Conservation (phyloP, 2,113 vertebrate genomes). For the Lasiurus borealis region DNA sequence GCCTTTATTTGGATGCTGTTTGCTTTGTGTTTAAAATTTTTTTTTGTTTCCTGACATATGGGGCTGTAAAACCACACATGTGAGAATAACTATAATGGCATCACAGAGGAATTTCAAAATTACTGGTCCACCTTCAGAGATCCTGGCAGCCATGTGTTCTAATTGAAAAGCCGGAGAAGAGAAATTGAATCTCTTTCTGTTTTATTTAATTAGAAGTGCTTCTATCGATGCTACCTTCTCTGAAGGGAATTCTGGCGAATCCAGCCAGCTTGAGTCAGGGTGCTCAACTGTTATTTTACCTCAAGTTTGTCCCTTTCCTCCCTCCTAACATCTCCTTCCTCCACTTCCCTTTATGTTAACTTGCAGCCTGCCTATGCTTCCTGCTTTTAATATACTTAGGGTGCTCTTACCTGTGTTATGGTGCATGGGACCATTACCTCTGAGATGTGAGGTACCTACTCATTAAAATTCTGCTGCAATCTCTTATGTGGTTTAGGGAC, state of each 20-base stretch:
- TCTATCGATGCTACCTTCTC: neutral
- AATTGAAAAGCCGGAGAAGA: neutral
- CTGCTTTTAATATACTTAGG: neutral
- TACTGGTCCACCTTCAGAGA: neutral
- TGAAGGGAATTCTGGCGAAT: neutral
- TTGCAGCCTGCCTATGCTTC: neutral
- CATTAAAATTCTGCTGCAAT: neutral
- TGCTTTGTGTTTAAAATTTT: neutral
- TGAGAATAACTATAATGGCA: neutral
- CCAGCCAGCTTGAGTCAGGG: neutral
- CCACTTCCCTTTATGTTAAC: neutral
- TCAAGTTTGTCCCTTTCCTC: neutral
- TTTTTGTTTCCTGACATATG: neutral
- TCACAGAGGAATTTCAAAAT: neutral
- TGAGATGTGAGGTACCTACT: neutral
- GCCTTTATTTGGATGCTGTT: neutral
- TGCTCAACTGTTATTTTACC: neutral
- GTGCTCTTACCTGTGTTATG: neutral
- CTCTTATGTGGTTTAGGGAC: constrained; percentile 8
- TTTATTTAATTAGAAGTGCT: constrained; percentile 6
- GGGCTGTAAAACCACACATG: neutral
- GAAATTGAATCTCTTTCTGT: constrained; percentile 13
- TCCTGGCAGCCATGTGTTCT: neutral
- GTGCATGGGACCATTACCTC: neutral
- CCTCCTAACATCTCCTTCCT: neutral